phyloP scores from a whole-genome alignment of 2,888 invertebrate species.

The Sipha maydis region DNA sequence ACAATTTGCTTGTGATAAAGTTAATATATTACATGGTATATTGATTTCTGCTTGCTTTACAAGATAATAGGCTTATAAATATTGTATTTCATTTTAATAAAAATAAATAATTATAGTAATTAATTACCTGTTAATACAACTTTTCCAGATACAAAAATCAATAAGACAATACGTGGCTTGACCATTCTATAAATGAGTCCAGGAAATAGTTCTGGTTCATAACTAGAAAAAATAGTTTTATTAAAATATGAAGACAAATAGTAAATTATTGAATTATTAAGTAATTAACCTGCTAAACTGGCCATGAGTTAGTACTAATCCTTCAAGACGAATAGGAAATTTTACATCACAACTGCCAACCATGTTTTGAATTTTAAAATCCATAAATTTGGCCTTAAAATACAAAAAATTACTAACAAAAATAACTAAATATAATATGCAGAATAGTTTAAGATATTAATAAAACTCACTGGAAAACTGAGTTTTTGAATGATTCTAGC shows the following conservation, averaged over 20 bases:
- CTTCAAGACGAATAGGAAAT: constrained; percentile 84
- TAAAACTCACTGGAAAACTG: constrained; percentile 74
- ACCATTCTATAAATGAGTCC: constrained; percentile 78
- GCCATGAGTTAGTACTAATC: constrained; percentile 82
- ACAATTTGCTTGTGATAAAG: no score
- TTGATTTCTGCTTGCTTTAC: no score
- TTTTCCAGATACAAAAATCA: constrained; percentile 79
- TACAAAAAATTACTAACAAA: background rate
- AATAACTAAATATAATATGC: background rate
- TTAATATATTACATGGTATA: no score
- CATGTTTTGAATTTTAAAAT: constrained; percentile 88
- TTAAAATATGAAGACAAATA: background rate
- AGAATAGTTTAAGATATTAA: background rate
- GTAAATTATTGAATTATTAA: constrained; percentile 23
- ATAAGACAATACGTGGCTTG: constrained; percentile 75
- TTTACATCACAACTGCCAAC: constrained; percentile 88
- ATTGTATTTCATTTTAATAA: background rate
- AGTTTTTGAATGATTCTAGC: constrained; percentile 84
- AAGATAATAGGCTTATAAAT: no score
- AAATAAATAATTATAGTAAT: background rate
- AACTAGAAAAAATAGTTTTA: constrained; percentile 66
- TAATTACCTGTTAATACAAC: constrained; percentile 73
- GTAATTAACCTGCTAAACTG: constrained; percentile 75
- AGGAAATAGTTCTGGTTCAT: constrained; percentile 77
- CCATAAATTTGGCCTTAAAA: constrained; percentile 77